phyloP scores from a whole-genome alignment of 2,113 vertebrate species.

The Toxotes chatareus region DNA sequence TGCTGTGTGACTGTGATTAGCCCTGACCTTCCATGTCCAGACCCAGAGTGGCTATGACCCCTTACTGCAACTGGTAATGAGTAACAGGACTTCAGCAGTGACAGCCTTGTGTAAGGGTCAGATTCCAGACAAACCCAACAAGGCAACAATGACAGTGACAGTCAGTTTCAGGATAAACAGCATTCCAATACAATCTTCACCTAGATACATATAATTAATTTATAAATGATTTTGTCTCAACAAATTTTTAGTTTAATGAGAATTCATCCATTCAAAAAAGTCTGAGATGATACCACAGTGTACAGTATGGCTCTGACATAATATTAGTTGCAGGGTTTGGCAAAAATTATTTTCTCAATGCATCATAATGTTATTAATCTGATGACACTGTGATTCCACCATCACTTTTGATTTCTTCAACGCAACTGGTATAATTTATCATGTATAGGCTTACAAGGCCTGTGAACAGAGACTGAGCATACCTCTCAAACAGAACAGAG shows the following conservation, averaged over 20 bases:
- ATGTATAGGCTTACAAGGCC: background rate
- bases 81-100: conserved; percentile 54
- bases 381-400: background rate
- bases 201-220: background rate
- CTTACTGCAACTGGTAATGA: conserved; percentile 71
- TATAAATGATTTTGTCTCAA: background rate
- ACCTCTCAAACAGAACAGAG: background rate
- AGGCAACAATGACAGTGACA: conserved; percentile 33
- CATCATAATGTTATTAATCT: background rate
- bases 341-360: background rate
- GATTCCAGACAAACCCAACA: conserved; percentile 26
- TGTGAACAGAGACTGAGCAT: background rate
- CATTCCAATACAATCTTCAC: background rate
- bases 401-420: background rate
- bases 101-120: conserved; percentile 45
- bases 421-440: background rate
- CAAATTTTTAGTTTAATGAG: no score
- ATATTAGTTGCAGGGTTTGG: background rate
- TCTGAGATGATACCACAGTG: no score
- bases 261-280: no score
- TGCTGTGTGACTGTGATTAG: conserved; percentile 68
- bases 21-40: conserved; percentile 56
- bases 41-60: conserved; percentile 58
- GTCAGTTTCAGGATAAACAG: conserved; percentile 22
- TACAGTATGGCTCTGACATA: no score